Conservation (phyloP, 2,888 invertebrate genomes). For the Exocentrus adspersus region DNA sequence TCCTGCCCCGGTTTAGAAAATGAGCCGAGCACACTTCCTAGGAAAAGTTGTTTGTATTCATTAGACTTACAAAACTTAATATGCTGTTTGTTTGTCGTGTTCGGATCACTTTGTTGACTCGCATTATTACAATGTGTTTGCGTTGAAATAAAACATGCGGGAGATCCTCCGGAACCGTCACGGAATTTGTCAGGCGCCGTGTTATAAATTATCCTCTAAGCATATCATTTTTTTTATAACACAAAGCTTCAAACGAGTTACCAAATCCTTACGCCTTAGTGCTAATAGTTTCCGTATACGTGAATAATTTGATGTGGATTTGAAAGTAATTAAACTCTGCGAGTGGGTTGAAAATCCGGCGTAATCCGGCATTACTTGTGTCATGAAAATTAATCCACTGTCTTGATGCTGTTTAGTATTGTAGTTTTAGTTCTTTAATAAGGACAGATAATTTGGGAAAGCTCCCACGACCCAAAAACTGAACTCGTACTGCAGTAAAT, state of each 20-base stretch:
- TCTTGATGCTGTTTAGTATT: no score
- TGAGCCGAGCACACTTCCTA: not conserved
- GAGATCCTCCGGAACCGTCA: not conserved
- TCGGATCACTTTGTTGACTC: not conserved
- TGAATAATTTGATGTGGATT: not conserved
- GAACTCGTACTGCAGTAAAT: not conserved
- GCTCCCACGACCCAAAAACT: no score
- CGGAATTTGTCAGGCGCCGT: not conserved
- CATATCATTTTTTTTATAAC: no score
- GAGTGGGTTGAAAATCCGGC: not conserved
- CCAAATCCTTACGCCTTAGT: not conserved
- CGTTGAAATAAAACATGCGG: not conserved
- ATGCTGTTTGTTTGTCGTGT: not conserved
- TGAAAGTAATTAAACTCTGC: not conserved
- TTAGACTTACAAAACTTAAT: not conserved
- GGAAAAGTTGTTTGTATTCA: not conserved
- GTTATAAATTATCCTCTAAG: not conserved
- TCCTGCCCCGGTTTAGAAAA: not conserved
- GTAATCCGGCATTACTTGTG: not conserved
- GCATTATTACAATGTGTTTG: not conserved
- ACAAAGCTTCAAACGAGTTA: no score
- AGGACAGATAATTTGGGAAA: no score
- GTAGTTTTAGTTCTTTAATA: no score
- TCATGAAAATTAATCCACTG: no score
- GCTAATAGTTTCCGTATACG: not conserved